Conservation (phyloP, 2,888 invertebrate species). For the Drosophila setosimentum region DNA sequence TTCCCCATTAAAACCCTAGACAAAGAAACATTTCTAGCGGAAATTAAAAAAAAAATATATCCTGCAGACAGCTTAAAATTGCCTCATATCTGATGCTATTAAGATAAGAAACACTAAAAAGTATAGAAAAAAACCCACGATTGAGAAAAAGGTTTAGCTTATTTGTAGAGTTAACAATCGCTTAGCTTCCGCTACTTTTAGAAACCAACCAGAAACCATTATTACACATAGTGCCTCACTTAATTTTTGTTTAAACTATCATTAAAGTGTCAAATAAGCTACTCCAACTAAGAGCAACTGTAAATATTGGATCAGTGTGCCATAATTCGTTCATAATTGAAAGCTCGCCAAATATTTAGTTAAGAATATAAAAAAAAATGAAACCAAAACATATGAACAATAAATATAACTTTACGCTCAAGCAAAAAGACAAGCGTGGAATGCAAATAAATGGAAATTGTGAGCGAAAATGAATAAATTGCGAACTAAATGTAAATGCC, state of each 20-base stretch:
- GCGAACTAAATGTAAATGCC: constrained; percentile 14
- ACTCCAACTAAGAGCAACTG: constrained; percentile 57
- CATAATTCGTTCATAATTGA: constrained; percentile 68
- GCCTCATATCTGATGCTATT: constrained; percentile 30
- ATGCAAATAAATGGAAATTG: constrained; percentile 3
- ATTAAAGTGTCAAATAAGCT: constrained; percentile 46
- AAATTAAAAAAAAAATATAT: constrained; percentile 34
- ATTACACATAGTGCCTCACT: constrained; percentile 13
- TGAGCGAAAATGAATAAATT: constrained; percentile 15
- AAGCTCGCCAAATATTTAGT: constrained; percentile 51
- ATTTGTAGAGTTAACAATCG: not conserved
- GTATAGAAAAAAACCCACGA: not conserved
- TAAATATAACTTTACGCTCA: constrained; percentile 10
- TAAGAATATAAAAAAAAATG: constrained; percentile 2
- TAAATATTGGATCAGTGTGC: constrained; percentile 60
- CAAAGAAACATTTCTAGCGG: constrained; percentile 27
- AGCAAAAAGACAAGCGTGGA: constrained; percentile 2
- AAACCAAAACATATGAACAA: not conserved
- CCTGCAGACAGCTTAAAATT: constrained; percentile 14
- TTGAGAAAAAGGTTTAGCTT: not conserved
- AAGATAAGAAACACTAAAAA: constrained; percentile 30
- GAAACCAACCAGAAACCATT: constrained; percentile 9
- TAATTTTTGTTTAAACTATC: constrained; percentile 52
- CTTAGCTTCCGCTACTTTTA: not conserved
- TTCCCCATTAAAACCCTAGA: constrained; percentile 16